Conservation (phyloP, 2,888 invertebrate genomes). For the Eremobia ochroleuca region DNA sequence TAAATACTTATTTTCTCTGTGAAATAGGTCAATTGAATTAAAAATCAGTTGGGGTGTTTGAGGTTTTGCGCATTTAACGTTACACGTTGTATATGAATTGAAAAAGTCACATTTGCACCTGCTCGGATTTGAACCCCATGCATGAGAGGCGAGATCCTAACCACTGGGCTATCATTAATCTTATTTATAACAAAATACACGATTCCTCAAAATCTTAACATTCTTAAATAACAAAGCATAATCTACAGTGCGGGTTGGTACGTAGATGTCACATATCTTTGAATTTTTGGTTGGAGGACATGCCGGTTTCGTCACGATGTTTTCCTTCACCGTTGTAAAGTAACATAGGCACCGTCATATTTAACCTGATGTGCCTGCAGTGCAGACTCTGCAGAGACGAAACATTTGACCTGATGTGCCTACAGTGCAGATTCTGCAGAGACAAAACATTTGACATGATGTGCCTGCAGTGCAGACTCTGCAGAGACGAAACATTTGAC, state of each 20-base stretch:
- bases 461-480: conserved; percentile 54
- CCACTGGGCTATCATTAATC: neutral
- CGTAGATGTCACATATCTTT: no score
- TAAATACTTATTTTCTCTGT: no score
- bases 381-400: conserved; percentile 53
- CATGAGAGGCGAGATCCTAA: neutral
- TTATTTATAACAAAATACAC: neutral
- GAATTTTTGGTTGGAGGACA: no score
- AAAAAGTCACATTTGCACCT: neutral
- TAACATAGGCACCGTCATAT: neutral
- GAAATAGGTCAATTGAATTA: no score
- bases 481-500: conserved; percentile 42
- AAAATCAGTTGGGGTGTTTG: no score
- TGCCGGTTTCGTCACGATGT: neutral
- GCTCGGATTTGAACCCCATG: neutral
- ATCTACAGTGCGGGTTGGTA: no score
- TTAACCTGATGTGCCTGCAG: conserved; percentile 45
- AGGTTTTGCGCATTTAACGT: no score
- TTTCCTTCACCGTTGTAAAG: neutral
- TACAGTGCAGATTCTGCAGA: conserved; percentile 55
- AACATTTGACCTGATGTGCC: conserved; percentile 51
- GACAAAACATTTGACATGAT: conserved; percentile 35
- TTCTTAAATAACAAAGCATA: neutral
- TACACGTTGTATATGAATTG: no score
- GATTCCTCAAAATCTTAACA: neutral